Evolutionary conservation across 2,113 vertebrate species (phyloP).

Genomic region (Peucedramus taeniatus): DNA sequence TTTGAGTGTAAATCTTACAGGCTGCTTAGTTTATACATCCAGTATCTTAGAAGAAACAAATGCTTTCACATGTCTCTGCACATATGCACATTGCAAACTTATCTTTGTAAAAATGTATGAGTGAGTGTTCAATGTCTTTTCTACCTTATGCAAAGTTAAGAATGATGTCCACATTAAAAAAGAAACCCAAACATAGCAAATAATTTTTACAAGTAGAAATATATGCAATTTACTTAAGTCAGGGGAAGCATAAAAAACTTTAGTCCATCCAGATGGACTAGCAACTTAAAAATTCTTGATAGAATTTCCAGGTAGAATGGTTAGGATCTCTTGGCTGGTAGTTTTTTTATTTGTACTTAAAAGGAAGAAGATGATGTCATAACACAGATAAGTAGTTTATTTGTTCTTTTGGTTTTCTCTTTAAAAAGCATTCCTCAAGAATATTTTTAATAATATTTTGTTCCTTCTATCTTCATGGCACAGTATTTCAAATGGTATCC

Average conservation of each 20-base stretch:
- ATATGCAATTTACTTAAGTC: background rate
- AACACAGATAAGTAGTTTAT: background rate
- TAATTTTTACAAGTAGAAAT: background rate
- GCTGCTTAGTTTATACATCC: background rate
- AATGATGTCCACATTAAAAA: background rate
- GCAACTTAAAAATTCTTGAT: background rate
- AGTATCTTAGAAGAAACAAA: background rate
- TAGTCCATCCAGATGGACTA: background rate
- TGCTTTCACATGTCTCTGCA: rapidly evolving
- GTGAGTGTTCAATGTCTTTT: background rate
- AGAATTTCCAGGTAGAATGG: background rate
- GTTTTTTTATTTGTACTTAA: background rate
- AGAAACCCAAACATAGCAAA: background rate
- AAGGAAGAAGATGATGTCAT: background rate
- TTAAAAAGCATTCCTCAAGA: background rate
- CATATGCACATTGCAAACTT: background rate
- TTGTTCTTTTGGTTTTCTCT: background rate
- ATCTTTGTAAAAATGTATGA: background rate
- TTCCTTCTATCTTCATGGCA: background rate
- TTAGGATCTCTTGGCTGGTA: background rate
- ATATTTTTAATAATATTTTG: background rate
- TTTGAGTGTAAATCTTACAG: background rate
- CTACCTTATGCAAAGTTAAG: background rate
- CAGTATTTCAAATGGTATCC: background rate
- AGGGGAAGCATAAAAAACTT: background rate